A percentile compares a stretch with the other conserved stretches of the same genome.
phyloP scores from a whole-genome alignment of 2,797 vertebrate species.

The Scarus forsteni region DNA sequence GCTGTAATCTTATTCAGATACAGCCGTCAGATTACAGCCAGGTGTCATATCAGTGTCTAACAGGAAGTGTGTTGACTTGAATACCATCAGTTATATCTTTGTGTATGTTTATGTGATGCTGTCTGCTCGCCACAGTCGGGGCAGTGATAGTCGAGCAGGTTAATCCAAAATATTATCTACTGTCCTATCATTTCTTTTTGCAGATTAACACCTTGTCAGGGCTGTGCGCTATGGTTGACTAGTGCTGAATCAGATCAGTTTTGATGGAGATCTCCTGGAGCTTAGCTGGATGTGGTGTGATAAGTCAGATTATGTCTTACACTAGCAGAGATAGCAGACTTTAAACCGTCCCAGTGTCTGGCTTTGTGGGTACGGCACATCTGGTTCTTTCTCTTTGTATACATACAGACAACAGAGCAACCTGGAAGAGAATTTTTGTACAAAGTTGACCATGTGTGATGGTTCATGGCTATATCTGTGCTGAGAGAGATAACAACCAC shows the following conservation, averaged over 20 bases:
- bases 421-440: slow-evolving; percentile 13
- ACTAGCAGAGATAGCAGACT: slow-evolving; percentile 43
- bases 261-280: slow-evolving; percentile 52
- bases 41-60: slow-evolving; percentile 23
- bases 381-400: slow-evolving; percentile 10
- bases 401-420: slow-evolving; percentile 26
- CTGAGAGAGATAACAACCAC: slow-evolving; percentile 20
- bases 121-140: not conserved
- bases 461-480: slow-evolving; percentile 7
- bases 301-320: slow-evolving; percentile 47
- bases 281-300: slow-evolving; percentile 43
- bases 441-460: slow-evolving; percentile 19
- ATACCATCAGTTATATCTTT: slow-evolving; percentile 17
- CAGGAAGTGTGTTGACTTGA: slow-evolving; percentile 8
- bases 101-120: slow-evolving; percentile 19
- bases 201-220: slow-evolving; percentile 38
- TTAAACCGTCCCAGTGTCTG: slow-evolving; percentile 34
- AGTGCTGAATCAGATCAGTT: slow-evolving; percentile 49
- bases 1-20: slow-evolving; percentile 35
- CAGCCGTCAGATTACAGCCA: slow-evolving; percentile 42
- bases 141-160: slow-evolving; percentile 16
- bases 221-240: slow-evolving; percentile 30
- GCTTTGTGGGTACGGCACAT: slow-evolving; percentile 21
- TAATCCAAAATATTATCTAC: slow-evolving; percentile 50
- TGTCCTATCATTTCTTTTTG: slow-evolving; percentile 31